Evolutionary conservation across 2,113 vertebrate genomes (phyloP), one percentile per base, ranked within the genome.

Genomic region (Electrona antarctica): DNA sequence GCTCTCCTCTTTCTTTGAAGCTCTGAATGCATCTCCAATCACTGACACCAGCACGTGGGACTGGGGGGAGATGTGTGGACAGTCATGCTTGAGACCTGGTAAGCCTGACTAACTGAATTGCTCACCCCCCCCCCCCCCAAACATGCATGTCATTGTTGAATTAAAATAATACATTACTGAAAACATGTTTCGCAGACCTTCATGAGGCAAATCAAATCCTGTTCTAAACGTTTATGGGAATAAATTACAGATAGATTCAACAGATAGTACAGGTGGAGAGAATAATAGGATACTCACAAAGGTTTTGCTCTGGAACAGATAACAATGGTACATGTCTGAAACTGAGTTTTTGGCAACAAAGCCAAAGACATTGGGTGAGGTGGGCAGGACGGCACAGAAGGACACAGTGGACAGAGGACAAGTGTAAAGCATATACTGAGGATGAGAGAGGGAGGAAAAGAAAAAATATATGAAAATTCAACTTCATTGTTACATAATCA

Each of bases 301-400:
- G 60, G 60, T 91, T 33, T 67, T 81, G 79, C 90, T 93, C 73
- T 93, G 88, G 74, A 93, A 91, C 74, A 94, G 67, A 51, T 93
- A 94, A 56, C 93, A 94, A 86, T 93, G 86, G 79, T 84, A 78
- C 3, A 28, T 80, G 74, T 93, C 84, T 0, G 81, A 67, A 0
- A 89, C 91, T 2, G 89, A 92, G 76, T 93, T 88, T 69, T 75
- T 85, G 21, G 90, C 88, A 50, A 94, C 85, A 15, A 93, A 94
- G 46, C 93, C 92, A 5, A 93, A 92, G 7, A 90, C 72, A 87
- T 90, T 90, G 66, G 89, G 69, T 10, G 82, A 79, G 45, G 79
- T 77, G 1, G 87, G 89, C 46, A 91, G 74, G n/a, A 94, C 73
- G 4, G 85, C 91, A 13, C 92, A 92, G 88, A 91, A 93, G 63